Evolutionary conservation across 2,797 vertebrate species (phyloP), one percentile per base, ranked within the genome.

Genomic region (Cynodonichthys magdalenae): DNA sequence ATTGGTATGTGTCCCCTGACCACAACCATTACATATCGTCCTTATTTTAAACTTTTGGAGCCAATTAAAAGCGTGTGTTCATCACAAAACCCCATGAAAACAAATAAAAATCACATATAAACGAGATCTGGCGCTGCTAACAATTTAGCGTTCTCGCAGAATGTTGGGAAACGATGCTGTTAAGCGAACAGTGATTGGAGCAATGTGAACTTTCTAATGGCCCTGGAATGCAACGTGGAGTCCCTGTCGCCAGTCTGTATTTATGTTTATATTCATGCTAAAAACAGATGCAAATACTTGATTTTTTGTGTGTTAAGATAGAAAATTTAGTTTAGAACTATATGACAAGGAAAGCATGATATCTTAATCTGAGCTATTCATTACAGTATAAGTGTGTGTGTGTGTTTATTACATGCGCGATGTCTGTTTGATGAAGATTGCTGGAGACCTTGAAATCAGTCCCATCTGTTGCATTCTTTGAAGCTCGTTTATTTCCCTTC

Each of bases 381-480:
- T 75, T 42, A 48, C 11, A 47, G 17, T 60, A 61, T 42, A 34
- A 29, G 24, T 63, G 24, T 63, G 4, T 61, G 52, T 60, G 46
- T 69, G 58, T 70, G 66, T 58, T 48, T 72, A 52, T 78, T 84
- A 80, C 80, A 84, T 27, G 64, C 77, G 58, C 84, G 68, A 73
- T 68, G 83, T 77, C 84, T 90, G 75, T 87, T 83, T 86, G 87
- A 92, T 90, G 92, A 89, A 84, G 77, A 87, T 88, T 86, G 77
- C 67, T 87, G 82, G 84, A 89, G 84, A 83, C 87, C 84, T 84
- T 82, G 62, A 90, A 91, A 92, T 90, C 74, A 90, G 74, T 92
- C 85, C 91, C 91, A 92, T 92, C 88, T 93, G 92, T 89, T 61
- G 64, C 63, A 41, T 75, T 84, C 90, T 92, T 91, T 91, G 87